A percentile compares a stretch with the other conserved stretches of the same genome.
These are phyloP conservation scores for Amblyornis subalaris DNA, from an alignment of 2,113 vertebrate genomes.

Conservation along the genomic window DNA sequence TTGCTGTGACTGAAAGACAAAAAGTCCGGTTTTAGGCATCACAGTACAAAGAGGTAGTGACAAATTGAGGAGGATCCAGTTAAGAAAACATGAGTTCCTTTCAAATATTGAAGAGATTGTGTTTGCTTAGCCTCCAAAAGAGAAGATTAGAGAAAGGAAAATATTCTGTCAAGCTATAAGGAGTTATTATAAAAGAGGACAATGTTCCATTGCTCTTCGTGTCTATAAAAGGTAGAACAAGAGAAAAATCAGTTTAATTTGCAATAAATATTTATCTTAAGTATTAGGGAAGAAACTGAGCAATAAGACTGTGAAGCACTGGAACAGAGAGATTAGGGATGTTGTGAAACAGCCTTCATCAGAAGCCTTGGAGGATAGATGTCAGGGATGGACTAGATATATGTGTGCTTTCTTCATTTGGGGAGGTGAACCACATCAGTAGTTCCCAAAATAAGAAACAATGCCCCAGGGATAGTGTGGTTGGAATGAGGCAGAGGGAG, in stretches of 20 bases:
- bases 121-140: not conserved
- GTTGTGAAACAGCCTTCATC: not conserved
- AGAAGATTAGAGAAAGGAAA: not conserved
- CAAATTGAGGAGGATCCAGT: not conserved
- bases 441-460: not conserved
- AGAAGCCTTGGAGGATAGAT: constrained; percentile 4
- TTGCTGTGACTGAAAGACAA: not conserved
- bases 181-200: not conserved
- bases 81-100: not conserved
- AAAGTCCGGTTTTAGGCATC: not conserved
- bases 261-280: constrained; percentile 43
- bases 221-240: not conserved
- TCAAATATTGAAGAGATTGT: not conserved
- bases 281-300: not conserved
- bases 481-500: not conserved
- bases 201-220: not conserved
- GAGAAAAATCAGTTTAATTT: constrained; percentile 6
- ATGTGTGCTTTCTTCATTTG: not conserved
- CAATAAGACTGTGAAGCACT: not conserved
- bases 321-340: not conserved
- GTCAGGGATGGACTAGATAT: not conserved
- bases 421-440: not conserved
- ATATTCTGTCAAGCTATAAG: not conserved
- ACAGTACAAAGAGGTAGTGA: not conserved
- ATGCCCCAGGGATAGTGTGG: not conserved